A percentile compares a stretch with the other conserved stretches of the same genome.
Conservation (phyloP, 35 echinoderm and acorn worm genomes). For the Ophioderma brevispina region DNA sequence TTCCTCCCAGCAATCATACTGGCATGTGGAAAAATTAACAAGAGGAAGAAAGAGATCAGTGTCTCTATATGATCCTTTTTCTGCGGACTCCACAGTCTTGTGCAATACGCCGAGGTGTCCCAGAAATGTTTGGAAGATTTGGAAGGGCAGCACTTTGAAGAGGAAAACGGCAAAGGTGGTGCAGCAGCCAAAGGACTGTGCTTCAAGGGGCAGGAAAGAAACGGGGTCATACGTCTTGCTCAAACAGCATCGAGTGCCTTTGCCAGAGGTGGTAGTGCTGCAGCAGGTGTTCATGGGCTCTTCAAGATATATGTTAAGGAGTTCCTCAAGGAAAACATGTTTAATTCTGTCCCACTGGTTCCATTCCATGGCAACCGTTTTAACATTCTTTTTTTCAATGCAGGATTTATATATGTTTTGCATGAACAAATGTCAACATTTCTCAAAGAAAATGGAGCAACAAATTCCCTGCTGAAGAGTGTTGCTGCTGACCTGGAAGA, state of each 20-base stretch:
- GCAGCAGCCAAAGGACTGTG: neutral
- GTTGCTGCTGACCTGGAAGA: conserved; percentile 19
- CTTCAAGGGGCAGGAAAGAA: conserved; percentile 5
- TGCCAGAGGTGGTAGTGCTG: conserved; percentile 19
- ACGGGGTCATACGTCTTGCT: neutral
- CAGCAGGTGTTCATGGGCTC: neutral
- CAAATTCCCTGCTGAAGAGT: conserved; percentile 9
- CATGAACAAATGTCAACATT: conserved; percentile 4
- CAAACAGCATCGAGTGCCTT: conserved; percentile 8
- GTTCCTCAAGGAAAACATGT: neutral
- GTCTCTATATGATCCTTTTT: too few species aligned
- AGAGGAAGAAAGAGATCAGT: too few species aligned
- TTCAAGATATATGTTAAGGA: conserved; percentile 28
- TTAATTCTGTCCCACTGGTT: conserved; percentile 22
- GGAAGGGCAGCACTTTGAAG: neutral
- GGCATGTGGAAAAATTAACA: too few species aligned
- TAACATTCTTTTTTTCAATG: conserved; percentile 46
- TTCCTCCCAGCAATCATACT: too few species aligned
- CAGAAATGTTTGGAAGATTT: too few species aligned
- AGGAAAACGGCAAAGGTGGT: conserved; percentile 17
- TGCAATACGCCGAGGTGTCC: too few species aligned
- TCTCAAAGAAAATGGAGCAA: conserved; percentile 9
- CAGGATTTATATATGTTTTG: conserved; percentile 37
- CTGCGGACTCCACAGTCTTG: too few species aligned
- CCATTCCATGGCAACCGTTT: conserved; percentile 37